Percentiles rank a stretch among this genome's conserved stretches.
Evolutionary conservation across 2,797 vertebrate genomes (phyloP).

Genomic region (Pagetopsis macropterus): DNA sequence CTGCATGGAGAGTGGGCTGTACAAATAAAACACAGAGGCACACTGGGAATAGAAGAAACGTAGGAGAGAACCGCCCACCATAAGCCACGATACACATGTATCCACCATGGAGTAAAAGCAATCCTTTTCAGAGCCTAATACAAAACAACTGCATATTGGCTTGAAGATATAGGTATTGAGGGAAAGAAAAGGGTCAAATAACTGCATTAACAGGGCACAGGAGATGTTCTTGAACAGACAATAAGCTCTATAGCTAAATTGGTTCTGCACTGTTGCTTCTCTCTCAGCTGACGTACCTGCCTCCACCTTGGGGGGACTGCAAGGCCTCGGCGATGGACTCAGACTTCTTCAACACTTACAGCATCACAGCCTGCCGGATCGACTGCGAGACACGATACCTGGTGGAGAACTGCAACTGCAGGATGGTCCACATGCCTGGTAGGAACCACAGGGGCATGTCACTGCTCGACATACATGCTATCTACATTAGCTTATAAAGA

Average conservation of each 20-base stretch:
- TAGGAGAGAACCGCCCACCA: slow-evolving; percentile 62
- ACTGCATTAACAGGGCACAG: slow-evolving; percentile 10
- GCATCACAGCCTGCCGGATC: slow-evolving; percentile 96
- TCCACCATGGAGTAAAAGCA: slow-evolving; percentile 19
- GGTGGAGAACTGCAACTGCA: slow-evolving; percentile 99
- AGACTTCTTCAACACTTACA: slow-evolving; percentile 96
- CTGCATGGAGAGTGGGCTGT: slow-evolving; percentile 56
- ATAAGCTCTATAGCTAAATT: slow-evolving; percentile 18
- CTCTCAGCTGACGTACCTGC: slow-evolving; percentile 93
- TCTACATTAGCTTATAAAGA: neutral
- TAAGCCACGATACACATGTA: slow-evolving; percentile 35
- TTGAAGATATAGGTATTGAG: slow-evolving; percentile 25
- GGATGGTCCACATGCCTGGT: slow-evolving; percentile 99
- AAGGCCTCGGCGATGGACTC: slow-evolving; percentile 91
- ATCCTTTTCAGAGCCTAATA: slow-evolving; percentile 31
- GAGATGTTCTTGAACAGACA: slow-evolving; percentile 13
- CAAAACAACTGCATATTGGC: slow-evolving; percentile 34
- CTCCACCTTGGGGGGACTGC: slow-evolving; percentile 97
- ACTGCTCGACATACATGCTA: slow-evolving; percentile 3
- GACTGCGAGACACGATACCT: slow-evolving; percentile 98
- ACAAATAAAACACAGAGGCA: slow-evolving; percentile 45
- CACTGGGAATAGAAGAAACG: slow-evolving; percentile 43
- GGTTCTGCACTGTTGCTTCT: slow-evolving; percentile 15
- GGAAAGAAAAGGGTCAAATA: slow-evolving; percentile 36
- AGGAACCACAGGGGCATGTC: slow-evolving; percentile 40